Base-by-base conservation (phyloP, 2,797 vertebrate species). In the Thalassophryne amazonica region DNA sequence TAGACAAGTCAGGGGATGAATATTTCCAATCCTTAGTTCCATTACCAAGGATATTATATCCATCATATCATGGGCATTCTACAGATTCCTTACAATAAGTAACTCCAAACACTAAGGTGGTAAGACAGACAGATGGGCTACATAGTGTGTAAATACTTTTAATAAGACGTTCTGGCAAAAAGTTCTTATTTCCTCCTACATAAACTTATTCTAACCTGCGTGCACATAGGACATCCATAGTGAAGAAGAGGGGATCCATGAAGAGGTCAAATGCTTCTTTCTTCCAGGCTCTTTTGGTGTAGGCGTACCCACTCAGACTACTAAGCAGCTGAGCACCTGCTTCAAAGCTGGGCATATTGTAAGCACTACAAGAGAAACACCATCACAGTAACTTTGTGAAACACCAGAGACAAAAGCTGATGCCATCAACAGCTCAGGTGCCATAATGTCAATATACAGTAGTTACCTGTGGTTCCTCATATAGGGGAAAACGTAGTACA, bases 241-340 rank as follows among this genome's bases (percentile, higher is more conserved):
- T 97, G 78, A 99, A 99, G 82, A 99, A 99, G n/a, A 94, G 76
- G 0, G 97, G 95, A 72, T 99, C 97, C 94, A 99, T 89, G 65
- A 91, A 99, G 36, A 99, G 78, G 13, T 99, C 97, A 18, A 96
- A 88, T 45, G 93, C 96, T 55, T 99, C 97, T 60, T 97, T 99
- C 70, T 87, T 98, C 97, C 97, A 99, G 35, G 97, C 93, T 20
- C 97, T 79, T 64, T 98, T 98, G 32, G 95, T 98, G 32, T 98
- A 99, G 39, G 96, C 95, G 0, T 99, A 99, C 11, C 97, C 95
- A 22, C 94, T 99, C 32, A 99, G 87, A 36, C 91, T 94, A 85
- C 93, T 94, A 66, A 99, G 91, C 56, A 99, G 89, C 86, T 95
- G 95, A 50, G 95, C 87, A 0, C 94, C 85, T 0, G 95, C 95